Evolutionary conservation across 2,888 invertebrate species (phyloP), one percentile per base, ranked within the genome.

Genomic region (Drosophila greeni): DNA sequence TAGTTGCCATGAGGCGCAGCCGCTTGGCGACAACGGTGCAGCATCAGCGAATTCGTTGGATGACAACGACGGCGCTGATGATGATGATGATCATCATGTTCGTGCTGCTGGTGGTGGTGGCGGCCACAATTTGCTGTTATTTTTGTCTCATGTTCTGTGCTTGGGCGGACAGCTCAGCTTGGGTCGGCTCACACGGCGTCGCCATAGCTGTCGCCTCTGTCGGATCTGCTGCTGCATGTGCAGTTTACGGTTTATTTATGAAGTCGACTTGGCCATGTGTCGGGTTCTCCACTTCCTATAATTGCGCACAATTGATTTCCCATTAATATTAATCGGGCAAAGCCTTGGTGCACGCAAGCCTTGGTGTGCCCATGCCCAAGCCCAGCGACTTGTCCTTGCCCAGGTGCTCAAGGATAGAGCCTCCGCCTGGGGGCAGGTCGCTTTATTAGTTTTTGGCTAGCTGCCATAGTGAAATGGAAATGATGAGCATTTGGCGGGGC

Each of bases 1-100:
- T 84, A 81, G 82, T 82, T 82, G 81, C 75, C 82, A 80, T 79
- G 77, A 64, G 80, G 74, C 72, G 20, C 52, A 31, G 24, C 29
- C 55, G 48, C 65, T 66, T 66, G 67, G 52, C 57, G 68, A 67
- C 67, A 55, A 36, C 62, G 43, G 49, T 66, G 53, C 68, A 59
- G 43, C 53, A 47, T 49, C 60, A 68, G 49, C 53, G 23, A 39
- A 54, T 43, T 36, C 39, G 60, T 60, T 54, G 58, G 40, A 57
- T 57, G 45, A 51, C 33, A 18, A 33, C 29, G 49, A 39, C 37
- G 26, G 12, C 23, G 20, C 31, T 29, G 34, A 29, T 37, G 48
- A 23, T 36, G 57, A 29, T 29, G 42, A 23, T 36, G 11, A 18
- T 37, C 5, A 11, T 36, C 9, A 16, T 36, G 36, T 3, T 36